Evolutionary conservation across 2,888 invertebrate genomes (phyloP), one percentile per base, ranked within the genome.

Genomic region (Caenorhabditis sp.): DNA sequence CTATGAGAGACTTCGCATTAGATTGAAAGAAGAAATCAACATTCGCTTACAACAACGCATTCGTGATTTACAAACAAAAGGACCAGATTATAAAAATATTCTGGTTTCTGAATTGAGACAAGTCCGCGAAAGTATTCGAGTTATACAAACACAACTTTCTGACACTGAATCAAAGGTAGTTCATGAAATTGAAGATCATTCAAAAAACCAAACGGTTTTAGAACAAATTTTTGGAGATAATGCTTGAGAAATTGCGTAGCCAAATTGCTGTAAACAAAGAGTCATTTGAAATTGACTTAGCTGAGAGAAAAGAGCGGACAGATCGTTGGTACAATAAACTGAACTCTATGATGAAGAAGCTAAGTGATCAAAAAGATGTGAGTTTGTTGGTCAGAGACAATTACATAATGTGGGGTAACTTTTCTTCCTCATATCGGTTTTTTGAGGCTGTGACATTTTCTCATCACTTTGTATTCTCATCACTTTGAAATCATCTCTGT

Each of bases 1-100:
- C 74, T 90, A 90, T 81, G 90, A 90, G 78, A 49, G 51, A 24
- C 66, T 58, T 43, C 21, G 71, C 27, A 10, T 64, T 2, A 59
- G 24, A 37, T 66, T 59, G 14, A 66, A 71, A 43, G 63, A 71
- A 31, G 71, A 71, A 37, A 71, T 66, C 23, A 61, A 58, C 10
- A 24, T 63, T 5, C 66, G 66, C 12, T 19, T 62, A 8, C 65
- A 66, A 8, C 54, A 26, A 27, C 58, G 62, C 43, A 59, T 70
- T 8, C 43, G 43, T 43, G 6, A 10, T 5, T 49, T 65, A 12
- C 36, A 62, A 23, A 62, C 58, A 21, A 1, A 19, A 49, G 1
- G 59, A 53, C 31, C 58, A 27, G n/a, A 27, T 36, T 1, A 36
- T 14, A 24, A 55, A 36, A 23, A 54, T 65, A 58, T 43, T 17